Conservation (phyloP, 2,113 vertebrate species). For the Percopsis transmontana region DNA sequence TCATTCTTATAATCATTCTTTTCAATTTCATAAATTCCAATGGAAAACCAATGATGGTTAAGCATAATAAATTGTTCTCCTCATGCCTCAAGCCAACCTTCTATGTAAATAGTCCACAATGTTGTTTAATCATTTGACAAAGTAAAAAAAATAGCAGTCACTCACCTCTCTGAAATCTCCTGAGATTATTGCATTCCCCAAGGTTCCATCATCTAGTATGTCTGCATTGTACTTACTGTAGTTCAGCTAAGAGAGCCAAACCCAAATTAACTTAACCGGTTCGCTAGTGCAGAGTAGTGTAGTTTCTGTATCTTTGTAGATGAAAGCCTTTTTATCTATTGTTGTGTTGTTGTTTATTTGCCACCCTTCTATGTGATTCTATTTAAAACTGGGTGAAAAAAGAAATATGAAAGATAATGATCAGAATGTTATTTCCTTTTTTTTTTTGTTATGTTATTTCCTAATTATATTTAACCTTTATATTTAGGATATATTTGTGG, state of each 20-base stretch:
- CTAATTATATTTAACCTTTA: too few species aligned
- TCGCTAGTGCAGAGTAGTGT: slow-evolving; percentile 20
- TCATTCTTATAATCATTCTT: slow-evolving; percentile 43
- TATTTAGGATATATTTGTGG: too few species aligned
- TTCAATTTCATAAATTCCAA: slow-evolving; percentile 50
- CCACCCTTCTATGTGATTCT: slow-evolving; percentile 3
- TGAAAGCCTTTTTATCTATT: not conserved
- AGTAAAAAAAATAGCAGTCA: slow-evolving; percentile 52
- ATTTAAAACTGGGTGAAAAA: not conserved
- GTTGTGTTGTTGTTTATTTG: too few species aligned
- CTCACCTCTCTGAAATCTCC: slow-evolving; percentile 48
- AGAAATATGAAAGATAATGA: too few species aligned
- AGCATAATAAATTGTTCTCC: slow-evolving; percentile 62
- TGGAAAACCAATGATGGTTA: slow-evolving; percentile 60
- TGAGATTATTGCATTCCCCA: slow-evolving; percentile 43
- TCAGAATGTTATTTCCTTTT: too few species aligned
- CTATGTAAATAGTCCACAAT: slow-evolving; percentile 62
- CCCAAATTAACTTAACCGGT: slow-evolving; percentile 58
- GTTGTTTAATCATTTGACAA: slow-evolving; percentile 65
- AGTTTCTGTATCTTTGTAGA: slow-evolving; percentile 17
- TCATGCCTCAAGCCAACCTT: slow-evolving; percentile 63
- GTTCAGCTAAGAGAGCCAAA: slow-evolving; percentile 44
- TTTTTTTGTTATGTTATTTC: too few species aligned
- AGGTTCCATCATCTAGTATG: slow-evolving; percentile 35
- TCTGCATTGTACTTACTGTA: slow-evolving; percentile 51